These are phyloP conservation scores for Lepidurus arcticus DNA, from an alignment of 1,140 invertebrate species.

Conservation along the genomic window DNA sequence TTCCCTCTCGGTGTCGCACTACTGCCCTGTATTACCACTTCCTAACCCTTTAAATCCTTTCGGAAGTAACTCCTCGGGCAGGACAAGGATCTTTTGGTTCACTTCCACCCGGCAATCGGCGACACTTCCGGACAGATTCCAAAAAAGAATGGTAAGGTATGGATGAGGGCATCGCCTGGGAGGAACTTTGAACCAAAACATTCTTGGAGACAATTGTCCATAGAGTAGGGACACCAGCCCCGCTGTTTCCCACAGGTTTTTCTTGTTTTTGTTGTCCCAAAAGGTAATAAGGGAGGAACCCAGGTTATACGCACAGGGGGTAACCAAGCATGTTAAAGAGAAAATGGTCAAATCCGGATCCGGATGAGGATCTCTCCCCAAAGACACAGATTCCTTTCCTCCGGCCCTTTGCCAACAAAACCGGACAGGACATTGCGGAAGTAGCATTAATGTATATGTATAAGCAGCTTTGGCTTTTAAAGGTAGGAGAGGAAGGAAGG, in stretches of 20 bases:
- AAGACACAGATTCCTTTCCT: not conserved
- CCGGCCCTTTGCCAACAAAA: not conserved
- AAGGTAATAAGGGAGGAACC: constrained; percentile 9
- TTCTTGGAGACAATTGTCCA: constrained; percentile 17
- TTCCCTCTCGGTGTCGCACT: not conserved
- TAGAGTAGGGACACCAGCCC: not conserved
- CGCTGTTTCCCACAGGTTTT: not conserved
- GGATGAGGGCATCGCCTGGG: not conserved
- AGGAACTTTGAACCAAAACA: not conserved
- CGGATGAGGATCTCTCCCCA: not conserved
- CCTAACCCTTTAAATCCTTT: not conserved
- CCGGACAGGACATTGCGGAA: constrained; percentile 7
- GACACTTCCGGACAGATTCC: not conserved
- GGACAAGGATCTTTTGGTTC: not conserved
- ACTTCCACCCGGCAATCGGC: not conserved
- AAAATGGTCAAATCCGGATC: constrained; percentile 12
- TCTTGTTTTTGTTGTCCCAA: not conserved
- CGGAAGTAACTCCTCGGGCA: not conserved
- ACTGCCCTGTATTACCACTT: not conserved
- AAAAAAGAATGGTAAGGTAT: no score
- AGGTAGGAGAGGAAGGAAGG: constrained; percentile 11
- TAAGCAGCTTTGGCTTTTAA: not conserved
- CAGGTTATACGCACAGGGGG: not conserved
- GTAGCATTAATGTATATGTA: constrained; percentile 15
- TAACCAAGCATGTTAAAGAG: constrained; percentile 3